Conservation (phyloP, 2,113 vertebrate species). For the Heptranchias perlo region DNA sequence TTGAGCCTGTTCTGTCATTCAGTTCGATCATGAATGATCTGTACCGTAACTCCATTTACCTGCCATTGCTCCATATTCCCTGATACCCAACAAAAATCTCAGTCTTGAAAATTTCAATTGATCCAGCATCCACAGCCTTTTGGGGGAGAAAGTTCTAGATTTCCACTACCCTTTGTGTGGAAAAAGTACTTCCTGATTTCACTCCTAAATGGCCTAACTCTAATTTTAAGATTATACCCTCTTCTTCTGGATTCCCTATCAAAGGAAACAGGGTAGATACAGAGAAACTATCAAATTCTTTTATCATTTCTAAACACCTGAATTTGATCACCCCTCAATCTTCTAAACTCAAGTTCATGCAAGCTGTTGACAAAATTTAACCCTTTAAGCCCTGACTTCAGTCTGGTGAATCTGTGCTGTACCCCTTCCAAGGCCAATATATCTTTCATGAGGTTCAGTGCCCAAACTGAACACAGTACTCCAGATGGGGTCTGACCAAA, state of each 20-base stretch:
- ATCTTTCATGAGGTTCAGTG: background rate
- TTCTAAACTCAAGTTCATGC: background rate
- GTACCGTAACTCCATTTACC: background rate
- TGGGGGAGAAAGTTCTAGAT: background rate
- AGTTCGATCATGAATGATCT: background rate
- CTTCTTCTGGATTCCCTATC: background rate
- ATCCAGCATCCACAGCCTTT: background rate
- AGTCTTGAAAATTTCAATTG: background rate
- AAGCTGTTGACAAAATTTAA: background rate
- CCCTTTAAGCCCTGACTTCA: background rate
- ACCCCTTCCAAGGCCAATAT: background rate
- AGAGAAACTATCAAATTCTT: too few species aligned
- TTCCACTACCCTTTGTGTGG: background rate
- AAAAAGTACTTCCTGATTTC: background rate
- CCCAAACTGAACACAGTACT: background rate
- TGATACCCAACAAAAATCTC: background rate
- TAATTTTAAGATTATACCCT: background rate
- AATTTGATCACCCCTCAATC: too few species aligned
- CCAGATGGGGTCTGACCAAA: background rate
- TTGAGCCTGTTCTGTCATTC: background rate
- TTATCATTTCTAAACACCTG: too few species aligned
- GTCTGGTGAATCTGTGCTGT: background rate
- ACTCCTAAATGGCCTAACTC: background rate
- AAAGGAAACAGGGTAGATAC: too few species aligned
- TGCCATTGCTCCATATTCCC: background rate